Conservation (phyloP, 1,140 invertebrate genomes). For the Sogatella furcifera region DNA sequence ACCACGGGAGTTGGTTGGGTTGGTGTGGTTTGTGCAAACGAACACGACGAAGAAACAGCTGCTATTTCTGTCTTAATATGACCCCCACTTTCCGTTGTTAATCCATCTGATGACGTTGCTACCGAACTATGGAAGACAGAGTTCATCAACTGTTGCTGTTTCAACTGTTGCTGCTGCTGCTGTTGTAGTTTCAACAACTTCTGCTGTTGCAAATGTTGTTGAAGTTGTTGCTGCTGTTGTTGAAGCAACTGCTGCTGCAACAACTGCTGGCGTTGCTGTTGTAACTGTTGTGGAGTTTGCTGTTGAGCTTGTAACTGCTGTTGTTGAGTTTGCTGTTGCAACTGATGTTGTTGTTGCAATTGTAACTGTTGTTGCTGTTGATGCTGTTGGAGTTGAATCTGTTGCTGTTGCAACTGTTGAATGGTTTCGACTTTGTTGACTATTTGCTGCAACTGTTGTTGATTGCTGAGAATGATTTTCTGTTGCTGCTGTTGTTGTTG, state of each 20-base stretch:
- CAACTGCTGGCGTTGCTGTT: neutral
- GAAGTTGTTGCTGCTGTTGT: neutral
- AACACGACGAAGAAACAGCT: neutral
- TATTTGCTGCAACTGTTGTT: no score
- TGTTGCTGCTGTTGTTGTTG: neutral
- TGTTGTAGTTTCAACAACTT: slow-evolving; percentile 29
- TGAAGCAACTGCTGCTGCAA: neutral
- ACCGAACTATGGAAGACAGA: slow-evolving; percentile 13
- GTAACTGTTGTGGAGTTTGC: neutral
- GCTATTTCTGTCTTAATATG: slow-evolving; percentile 10
- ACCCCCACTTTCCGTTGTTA: neutral
- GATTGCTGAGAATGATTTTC: neutral
- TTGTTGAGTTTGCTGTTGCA: slow-evolving; percentile 6
- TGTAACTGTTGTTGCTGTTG: neutral
- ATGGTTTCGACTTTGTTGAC: no score
- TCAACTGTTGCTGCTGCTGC: slow-evolving; percentile 15
- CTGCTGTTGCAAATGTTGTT: slow-evolving; percentile 23
- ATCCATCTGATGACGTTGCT: slow-evolving; percentile 12
- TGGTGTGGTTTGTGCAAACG: slow-evolving; percentile 10
- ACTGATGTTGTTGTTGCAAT: slow-evolving; percentile 6
- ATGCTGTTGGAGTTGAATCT: neutral
- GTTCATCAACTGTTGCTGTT: slow-evolving; percentile 15
- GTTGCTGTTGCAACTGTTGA: neutral
- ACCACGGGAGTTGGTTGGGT: slow-evolving; percentile 16
- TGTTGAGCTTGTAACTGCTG: slow-evolving; percentile 5